These are phyloP conservation scores for Fissipunctia ypsillon DNA, from an alignment of 2,888 invertebrate species.

Conservation along the genomic window DNA sequence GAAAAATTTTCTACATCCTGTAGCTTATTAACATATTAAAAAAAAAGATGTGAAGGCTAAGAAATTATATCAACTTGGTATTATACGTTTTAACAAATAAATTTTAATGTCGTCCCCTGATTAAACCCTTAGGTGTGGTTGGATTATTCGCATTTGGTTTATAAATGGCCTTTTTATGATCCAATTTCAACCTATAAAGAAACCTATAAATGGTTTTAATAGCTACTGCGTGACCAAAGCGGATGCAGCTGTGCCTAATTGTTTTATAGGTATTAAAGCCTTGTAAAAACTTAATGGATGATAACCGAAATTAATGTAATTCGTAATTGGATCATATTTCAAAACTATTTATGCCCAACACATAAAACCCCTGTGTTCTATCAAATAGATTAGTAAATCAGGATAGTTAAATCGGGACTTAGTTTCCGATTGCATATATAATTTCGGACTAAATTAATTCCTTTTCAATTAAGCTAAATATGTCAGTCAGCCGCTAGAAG, in stretches of 20 bases:
- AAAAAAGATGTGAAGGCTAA: background rate
- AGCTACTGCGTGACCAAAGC: background rate
- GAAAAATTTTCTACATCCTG: background rate
- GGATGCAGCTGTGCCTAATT: background rate
- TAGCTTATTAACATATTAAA: background rate
- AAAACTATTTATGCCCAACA: conserved; percentile 21
- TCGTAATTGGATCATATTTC: conserved; percentile 16
- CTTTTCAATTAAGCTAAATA: conserved; percentile 60
- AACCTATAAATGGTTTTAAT: conserved; percentile 12
- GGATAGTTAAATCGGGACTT: conserved; percentile 38
- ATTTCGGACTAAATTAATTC: conserved; percentile 44
- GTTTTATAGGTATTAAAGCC: conserved; percentile 7
- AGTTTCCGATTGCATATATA: conserved; percentile 45
- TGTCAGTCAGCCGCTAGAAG: conserved; percentile 31
- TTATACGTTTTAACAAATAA: background rate
- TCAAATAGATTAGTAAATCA: conserved; percentile 42
- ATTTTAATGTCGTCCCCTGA: background rate
- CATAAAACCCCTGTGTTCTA: conserved; percentile 4
- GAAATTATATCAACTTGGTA: background rate
- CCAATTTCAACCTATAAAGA: conserved; percentile 9
- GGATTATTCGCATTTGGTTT: background rate
- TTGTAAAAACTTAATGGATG: conserved; percentile 30
- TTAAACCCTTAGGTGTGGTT: background rate
- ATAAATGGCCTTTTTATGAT: background rate
- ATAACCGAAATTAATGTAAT: conserved; percentile 30